phyloP scores from a whole-genome alignment of 2,888 invertebrate genomes.

The Lingula anatina region DNA sequence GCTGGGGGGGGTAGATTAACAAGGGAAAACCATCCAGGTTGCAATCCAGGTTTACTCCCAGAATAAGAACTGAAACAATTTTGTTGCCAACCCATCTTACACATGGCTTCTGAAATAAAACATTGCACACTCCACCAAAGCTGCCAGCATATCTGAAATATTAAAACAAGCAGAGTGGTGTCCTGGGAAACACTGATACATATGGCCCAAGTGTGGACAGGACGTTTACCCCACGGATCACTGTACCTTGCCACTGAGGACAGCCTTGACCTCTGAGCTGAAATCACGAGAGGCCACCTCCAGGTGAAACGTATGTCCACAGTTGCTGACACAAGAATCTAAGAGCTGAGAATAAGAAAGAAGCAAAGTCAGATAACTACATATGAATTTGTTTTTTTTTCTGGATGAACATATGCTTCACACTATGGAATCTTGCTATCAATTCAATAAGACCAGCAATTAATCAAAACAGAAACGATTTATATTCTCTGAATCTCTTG shows the following conservation, averaged over 20 bases:
- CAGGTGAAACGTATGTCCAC: conserved; percentile 83
- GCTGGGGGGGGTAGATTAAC: too few species aligned
- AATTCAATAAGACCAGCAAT: too few species aligned
- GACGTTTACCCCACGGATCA: neutral
- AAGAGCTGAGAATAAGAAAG: conserved; percentile 71
- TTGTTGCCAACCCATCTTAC: neutral
- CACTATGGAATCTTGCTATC: too few species aligned
- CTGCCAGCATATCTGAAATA: too few species aligned
- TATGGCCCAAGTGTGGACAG: neutral
- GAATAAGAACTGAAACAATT: too few species aligned
- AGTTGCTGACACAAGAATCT: conserved; percentile 93
- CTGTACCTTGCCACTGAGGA: conserved; percentile 57
- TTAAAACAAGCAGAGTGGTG: too few species aligned
- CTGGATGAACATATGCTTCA: too few species aligned
- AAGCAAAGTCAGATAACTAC: too few species aligned
- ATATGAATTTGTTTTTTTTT: too few species aligned
- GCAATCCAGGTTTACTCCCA: neutral
- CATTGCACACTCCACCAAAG: neutral
- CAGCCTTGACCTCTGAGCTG: conserved; percentile 75
- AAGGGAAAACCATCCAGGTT: too few species aligned
- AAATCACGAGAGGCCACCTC: conserved; percentile 97
- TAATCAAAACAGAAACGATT: too few species aligned
- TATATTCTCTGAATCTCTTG: too few species aligned
- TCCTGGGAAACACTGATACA: neutral
- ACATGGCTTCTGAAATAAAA: neutral